Conservation (phyloP, 2,113 vertebrate genomes). For the Psophia crepitans region DNA sequence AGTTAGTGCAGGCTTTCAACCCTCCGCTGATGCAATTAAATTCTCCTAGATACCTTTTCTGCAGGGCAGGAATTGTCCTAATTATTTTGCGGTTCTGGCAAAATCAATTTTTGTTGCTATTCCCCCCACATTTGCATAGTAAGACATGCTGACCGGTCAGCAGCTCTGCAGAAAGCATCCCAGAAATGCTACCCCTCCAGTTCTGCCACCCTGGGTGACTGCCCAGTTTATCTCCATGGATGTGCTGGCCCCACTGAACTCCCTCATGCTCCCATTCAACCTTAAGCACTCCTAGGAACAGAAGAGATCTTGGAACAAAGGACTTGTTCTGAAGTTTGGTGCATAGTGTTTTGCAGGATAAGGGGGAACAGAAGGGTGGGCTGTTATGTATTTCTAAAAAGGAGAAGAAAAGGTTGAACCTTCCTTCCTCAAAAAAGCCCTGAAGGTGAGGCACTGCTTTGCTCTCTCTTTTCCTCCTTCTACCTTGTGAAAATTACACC, state of each 20-base stretch:
- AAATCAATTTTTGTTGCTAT: conserved; percentile 42
- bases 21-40: neutral
- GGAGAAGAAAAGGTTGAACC: neutral
- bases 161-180: conserved; percentile 2
- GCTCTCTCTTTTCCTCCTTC: neutral
- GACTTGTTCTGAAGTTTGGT: neutral
- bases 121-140: neutral
- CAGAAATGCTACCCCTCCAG: conserved; percentile 53
- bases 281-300: neutral
- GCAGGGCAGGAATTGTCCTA: conserved; percentile 29
- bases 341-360: neutral
- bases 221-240: neutral
- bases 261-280: neutral
- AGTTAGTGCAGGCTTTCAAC: conserved; percentile 1
- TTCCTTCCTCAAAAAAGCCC: neutral
- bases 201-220: neutral
- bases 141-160: neutral
- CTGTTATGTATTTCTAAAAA: neutral
- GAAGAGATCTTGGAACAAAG: neutral
- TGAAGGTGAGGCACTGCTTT: neutral
- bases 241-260: neutral
- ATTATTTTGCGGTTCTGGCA: conserved; percentile 49
- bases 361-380: neutral
- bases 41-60: conserved; percentile 13
- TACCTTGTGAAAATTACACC: neutral